Conservation (phyloP, 2,797 vertebrate species). For the Lates japonicus region DNA sequence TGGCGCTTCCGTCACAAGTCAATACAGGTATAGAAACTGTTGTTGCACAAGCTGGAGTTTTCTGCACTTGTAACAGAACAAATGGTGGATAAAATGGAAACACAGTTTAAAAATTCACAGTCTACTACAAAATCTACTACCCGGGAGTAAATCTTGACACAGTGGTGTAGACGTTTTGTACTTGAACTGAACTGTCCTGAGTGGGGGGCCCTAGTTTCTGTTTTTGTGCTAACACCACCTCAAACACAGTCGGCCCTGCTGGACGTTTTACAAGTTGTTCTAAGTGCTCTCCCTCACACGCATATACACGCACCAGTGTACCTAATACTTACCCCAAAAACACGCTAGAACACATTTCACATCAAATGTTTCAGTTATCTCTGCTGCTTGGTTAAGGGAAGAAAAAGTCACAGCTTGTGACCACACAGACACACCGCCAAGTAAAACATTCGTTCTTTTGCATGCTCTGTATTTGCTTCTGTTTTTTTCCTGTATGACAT, state of each 20-base stretch:
- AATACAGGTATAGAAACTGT: constrained; percentile 29
- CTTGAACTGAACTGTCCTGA: neutral
- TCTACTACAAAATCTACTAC: too few relatives aligned
- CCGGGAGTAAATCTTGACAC: rapidly evolving
- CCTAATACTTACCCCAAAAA: neutral
- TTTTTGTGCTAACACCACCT: neutral
- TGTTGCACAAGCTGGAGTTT: constrained; percentile 22
- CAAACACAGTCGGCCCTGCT: neutral
- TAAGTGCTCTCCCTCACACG: neutral
- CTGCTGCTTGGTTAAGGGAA: neutral
- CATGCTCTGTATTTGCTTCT: neutral
- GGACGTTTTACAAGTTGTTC: neutral
- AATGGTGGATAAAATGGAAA: neutral
- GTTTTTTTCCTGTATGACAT: neutral
- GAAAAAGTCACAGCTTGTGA: constrained; percentile 22
- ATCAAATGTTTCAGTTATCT: rapidly evolving
- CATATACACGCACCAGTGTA: neutral
- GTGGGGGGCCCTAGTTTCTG: constrained; percentile 44
- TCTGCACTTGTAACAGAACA: neutral
- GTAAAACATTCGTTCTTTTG: constrained; percentile 42
- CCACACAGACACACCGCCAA: constrained; percentile 45
- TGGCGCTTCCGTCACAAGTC: constrained; percentile 56
- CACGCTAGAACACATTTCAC: constrained; percentile 11
- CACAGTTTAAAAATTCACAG: neutral
- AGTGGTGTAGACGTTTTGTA: neutral